Evolutionary conservation across 2,888 invertebrate species (phyloP).

Genomic region (Stenotaenia linearis): DNA sequence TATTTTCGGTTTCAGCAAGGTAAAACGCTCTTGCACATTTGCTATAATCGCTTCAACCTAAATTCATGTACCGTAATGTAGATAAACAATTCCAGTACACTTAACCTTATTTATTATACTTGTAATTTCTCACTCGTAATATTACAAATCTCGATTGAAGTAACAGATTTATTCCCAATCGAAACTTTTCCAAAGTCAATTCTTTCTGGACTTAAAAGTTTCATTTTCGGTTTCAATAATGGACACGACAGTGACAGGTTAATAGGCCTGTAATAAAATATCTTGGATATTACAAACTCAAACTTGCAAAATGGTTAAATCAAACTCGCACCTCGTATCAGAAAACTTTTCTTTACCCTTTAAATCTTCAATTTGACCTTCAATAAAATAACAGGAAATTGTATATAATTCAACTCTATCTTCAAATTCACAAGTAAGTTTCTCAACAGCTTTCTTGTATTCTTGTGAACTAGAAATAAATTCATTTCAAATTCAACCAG

Average conservation of each 20-base stretch:
- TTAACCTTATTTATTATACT: not conserved
- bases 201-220: not conserved
- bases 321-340: too few relatives aligned
- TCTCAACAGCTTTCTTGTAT: not conserved
- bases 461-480: not conserved
- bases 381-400: not conserved
- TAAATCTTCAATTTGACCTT: not conserved
- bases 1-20: not conserved
- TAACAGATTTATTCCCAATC: not conserved
- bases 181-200: not conserved
- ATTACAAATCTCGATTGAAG: not conserved
- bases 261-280: not conserved
- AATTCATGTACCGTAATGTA: not conserved
- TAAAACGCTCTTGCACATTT: not conserved
- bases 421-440: not conserved
- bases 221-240: not conserved
- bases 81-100: not conserved
- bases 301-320: too few relatives aligned
- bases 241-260: not conserved
- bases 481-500: not conserved
- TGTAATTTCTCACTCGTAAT: not conserved
- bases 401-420: not conserved
- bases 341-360: not conserved
- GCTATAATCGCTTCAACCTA: not conserved
- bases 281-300: too few relatives aligned